Evolutionary conservation across 1,140 invertebrate species (phyloP).

Genomic region (Heliothis subflexa): DNA sequence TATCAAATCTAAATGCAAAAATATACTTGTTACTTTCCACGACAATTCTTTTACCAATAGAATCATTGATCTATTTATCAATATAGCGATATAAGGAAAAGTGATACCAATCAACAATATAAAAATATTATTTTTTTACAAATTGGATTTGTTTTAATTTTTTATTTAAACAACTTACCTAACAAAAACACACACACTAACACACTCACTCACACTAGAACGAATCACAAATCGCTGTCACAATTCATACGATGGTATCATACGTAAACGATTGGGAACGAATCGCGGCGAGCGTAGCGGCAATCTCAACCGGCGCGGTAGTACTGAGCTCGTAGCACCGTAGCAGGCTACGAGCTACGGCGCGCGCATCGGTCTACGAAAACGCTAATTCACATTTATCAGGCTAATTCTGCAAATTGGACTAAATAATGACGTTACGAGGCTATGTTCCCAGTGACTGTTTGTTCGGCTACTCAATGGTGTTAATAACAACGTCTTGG

Average conservation of each 20-base stretch:
- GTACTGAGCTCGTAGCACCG: conserved; percentile 64
- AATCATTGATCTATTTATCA: neutral
- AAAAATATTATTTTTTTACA: neutral
- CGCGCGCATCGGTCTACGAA: conserved; percentile 77
- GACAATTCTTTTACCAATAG: neutral
- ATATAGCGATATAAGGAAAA: neutral
- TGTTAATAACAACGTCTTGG: conserved; percentile 57
- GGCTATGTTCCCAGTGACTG: conserved; percentile 61
- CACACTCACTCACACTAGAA: conserved; percentile 40
- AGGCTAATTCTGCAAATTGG: conserved; percentile 82
- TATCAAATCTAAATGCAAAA: neutral
- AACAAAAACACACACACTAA: conserved; percentile 35
- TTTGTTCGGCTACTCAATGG: conserved; percentile 60
- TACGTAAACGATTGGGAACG: conserved; percentile 36
- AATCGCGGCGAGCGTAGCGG: conserved; percentile 48
- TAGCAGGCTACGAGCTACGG: conserved; percentile 63
- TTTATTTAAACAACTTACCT: conserved; percentile 38
- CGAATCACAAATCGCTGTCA: conserved; percentile 49
- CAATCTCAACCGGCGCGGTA: conserved; percentile 45
- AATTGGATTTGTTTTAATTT: too few species aligned
- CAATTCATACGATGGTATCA: conserved; percentile 37
- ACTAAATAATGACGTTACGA: conserved; percentile 81
- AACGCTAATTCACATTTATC: conserved; percentile 83
- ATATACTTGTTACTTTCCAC: neutral
- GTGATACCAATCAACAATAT: neutral